phyloP scores from a whole-genome alignment of 2,113 vertebrate genomes.

The Triplophysa siluroides region DNA sequence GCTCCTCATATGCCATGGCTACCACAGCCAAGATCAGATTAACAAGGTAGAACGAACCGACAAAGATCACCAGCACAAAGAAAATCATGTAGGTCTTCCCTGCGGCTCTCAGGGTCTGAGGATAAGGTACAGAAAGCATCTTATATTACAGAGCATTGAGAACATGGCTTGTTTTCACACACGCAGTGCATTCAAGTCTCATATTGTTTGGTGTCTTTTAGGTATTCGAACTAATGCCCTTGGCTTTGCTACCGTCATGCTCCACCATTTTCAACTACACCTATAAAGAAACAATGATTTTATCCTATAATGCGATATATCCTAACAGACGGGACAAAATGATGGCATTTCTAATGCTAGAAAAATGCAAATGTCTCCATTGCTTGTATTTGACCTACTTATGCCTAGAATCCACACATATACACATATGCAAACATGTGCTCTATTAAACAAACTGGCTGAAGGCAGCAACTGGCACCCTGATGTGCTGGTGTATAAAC shows the following conservation, averaged over 20 bases:
- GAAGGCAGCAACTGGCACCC: slow-evolving; percentile 20
- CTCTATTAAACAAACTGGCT: slow-evolving; percentile 15
- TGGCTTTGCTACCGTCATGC: no score
- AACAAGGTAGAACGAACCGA: slow-evolving; percentile 98
- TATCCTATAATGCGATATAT: no score
- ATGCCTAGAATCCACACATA: slow-evolving; percentile 5
- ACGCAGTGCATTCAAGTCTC: background rate
- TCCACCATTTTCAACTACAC: no score
- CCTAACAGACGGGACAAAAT: no score
- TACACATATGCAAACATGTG: background rate
- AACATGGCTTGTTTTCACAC: background rate
- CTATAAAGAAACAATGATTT: no score
- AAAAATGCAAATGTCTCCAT: slow-evolving; percentile 28
- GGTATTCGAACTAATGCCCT: no score
- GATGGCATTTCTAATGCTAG: background rate
- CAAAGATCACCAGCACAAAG: slow-evolving; percentile 97
- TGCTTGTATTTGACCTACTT: slow-evolving; percentile 59
- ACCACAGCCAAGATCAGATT: slow-evolving; percentile 98
- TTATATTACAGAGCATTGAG: background rate
- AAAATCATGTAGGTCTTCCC: slow-evolving; percentile 99
- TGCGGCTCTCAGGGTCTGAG: slow-evolving; percentile 91
- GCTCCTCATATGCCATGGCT: slow-evolving; percentile 98
- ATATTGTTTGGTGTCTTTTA: no score
- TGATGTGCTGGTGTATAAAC: background rate
- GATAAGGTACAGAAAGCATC: background rate